Evolutionary conservation across 1,140 invertebrate species (phyloP).

Genomic region (Rhynchophorus ferrugineus): DNA sequence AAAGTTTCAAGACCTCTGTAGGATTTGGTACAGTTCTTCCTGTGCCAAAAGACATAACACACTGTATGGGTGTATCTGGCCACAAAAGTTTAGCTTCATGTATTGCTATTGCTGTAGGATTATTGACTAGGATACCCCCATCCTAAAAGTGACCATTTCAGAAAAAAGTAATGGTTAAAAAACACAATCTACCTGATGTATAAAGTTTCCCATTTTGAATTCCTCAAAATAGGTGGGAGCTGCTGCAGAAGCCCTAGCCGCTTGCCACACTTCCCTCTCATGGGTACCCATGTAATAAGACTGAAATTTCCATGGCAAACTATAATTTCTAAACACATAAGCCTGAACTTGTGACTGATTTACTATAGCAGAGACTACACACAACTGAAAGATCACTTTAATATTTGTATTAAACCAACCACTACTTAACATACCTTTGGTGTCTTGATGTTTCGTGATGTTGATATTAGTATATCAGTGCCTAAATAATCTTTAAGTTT

Average conservation of each 20-base stretch:
- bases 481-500: conserved; percentile 70
- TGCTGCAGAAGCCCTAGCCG: conserved; percentile 83
- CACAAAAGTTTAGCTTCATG: conserved; percentile 82
- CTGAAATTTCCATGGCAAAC: conserved; percentile 62
- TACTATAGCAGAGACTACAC: conserved; percentile 71
- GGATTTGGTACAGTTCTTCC: conserved; percentile 51
- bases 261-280: conserved; percentile 77
- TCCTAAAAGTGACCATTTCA: conserved; percentile 52
- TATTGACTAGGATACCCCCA: conserved; percentile 83
- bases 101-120: conserved; percentile 82
- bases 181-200: conserved; percentile 63
- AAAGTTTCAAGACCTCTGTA: conserved; percentile 27
- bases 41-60: conserved; percentile 84
- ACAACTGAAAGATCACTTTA: conserved; percentile 47
- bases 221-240: conserved; percentile 91
- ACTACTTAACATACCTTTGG: conserved; percentile 52
- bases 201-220: conserved; percentile 61
- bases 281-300: conserved; percentile 73
- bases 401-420: neutral
- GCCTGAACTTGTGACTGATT: conserved; percentile 70
- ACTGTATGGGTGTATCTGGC: conserved; percentile 71
- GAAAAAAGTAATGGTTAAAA: neutral
- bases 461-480: conserved; percentile 58
- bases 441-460: conserved; percentile 48
- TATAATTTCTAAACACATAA: conserved; percentile 88